A percentile compares a stretch with the other conserved stretches of the same genome.
Evolutionary conservation across 2,888 invertebrate species (phyloP).

Genomic region (Hydrotaea cyrtoneurina): DNA sequence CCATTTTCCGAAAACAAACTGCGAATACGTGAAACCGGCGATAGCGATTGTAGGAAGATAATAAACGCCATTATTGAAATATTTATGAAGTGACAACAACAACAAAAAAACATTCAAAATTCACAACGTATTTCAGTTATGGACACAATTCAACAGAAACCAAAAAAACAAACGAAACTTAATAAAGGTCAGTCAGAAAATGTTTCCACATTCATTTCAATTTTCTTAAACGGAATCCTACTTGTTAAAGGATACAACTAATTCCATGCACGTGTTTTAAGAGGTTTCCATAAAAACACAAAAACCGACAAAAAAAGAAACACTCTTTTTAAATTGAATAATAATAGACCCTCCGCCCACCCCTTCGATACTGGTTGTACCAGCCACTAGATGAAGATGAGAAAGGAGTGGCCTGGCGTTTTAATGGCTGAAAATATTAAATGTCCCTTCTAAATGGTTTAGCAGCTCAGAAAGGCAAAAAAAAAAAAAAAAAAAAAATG

Average conservation of each 20-base stretch:
- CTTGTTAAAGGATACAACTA: neutral
- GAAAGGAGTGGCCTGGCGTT: slow-evolving; percentile 3
- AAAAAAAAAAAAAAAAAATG: neutral
- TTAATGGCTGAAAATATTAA: slow-evolving; percentile 13
- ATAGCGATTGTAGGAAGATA: too few species aligned
- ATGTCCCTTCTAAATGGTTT: slow-evolving; percentile 30
- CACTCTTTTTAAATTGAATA: slow-evolving; percentile 9
- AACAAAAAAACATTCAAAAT: slow-evolving; percentile 11
- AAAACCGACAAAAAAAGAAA: too few species aligned
- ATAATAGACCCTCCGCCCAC: too few species aligned
- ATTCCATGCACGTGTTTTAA: slow-evolving; percentile 30
- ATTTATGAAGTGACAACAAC: slow-evolving; percentile 43
- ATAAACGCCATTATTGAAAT: too few species aligned
- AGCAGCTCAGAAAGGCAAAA: too few species aligned
- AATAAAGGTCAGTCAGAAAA: neutral
- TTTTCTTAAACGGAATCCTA: neutral
- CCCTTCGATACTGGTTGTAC: too few species aligned
- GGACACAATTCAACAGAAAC: slow-evolving; percentile 3
- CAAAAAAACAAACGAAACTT: neutral
- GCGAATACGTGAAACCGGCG: too few species aligned
- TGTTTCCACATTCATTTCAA: slow-evolving; percentile 4
- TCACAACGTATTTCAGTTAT: slow-evolving; percentile 18
- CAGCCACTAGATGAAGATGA: neutral
- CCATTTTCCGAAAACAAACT: too few species aligned
- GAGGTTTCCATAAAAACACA: neutral